Base-by-base conservation (phyloP, 2,888 invertebrate species). In the Branchellion lobata region DNA sequence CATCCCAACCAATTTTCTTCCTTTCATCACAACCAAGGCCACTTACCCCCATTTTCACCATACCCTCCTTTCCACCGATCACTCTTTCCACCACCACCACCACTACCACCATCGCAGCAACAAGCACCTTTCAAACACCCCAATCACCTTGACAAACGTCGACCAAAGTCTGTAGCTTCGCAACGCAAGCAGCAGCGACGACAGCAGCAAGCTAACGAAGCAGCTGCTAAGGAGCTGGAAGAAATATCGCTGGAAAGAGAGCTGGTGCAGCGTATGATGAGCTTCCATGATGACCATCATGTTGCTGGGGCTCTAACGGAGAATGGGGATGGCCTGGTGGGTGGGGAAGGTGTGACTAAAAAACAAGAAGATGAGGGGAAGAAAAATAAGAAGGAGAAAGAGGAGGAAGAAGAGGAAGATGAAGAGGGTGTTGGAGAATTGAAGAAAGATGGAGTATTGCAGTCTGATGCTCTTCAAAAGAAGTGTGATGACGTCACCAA, bases 241-340 rank as follows among this genome's bases (percentile, higher is more conserved):
- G 87, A 87, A 82, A 87, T 87, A n/a, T 84, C 84, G 68, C 87
- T 86, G 80, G 88, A 88, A 82, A 81, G 88, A 53, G 88, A 88
- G 81, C 86, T 69, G 36, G 36, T 68, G 0, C 33, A 29, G 36
- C 36, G 27, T 8, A 78, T 78, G 21, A 21, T 65, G 65, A 18
- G 31, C 24, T 33, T 27, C 5, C 21, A 18, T 27, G 75, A 57
- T 33, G 51, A 1, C 21, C 24, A 0, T 24, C 24, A 8, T 11
- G 5, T n/a, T 11, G n/a, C 8, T n/a, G 29, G 34, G 33, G 33
- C n/a, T n/a, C n/a, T n/a, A n/a, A n/a, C n/a, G n/a, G 36, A 47
- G 21, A n/a, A 31, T n/a, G 75, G 33, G 51, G 51, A 0, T 31
- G 57, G 1, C 27, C 29, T 11, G 5, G 2, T 3, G 1, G 27